Conservation (phyloP, 1,140 invertebrate species). For the Octopus bimaculoides region DNA sequence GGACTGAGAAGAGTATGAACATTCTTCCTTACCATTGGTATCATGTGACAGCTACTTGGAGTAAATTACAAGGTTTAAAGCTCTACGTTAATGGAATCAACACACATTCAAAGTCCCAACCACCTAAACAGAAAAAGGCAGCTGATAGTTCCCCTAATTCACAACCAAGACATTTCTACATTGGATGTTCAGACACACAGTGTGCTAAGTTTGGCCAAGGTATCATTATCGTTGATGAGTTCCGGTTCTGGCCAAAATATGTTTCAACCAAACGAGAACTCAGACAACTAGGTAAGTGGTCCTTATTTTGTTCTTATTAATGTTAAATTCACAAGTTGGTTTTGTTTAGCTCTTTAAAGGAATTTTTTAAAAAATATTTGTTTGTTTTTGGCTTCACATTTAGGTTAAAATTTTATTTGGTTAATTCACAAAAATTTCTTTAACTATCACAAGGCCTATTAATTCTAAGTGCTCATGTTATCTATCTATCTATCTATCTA, state of each 20-base stretch:
- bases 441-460: no score
- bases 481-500: no score
- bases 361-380: no score
- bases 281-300: conserved; percentile 42
- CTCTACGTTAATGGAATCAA: conserved; percentile 46
- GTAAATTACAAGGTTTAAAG: conserved; percentile 28
- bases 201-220: conserved; percentile 20
- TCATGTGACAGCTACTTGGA: conserved; percentile 51
- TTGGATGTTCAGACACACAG: no score
- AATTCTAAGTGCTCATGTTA: no score
- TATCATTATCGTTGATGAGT: conserved; percentile 50
- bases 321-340: neutral
- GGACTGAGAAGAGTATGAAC: conserved; percentile 37
- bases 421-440: no score
- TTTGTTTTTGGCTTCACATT: no score
- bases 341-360: no score
- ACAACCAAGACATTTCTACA: no score
- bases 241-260: conserved; percentile 45
- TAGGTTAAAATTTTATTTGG: no score
- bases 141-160: no score
- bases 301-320: neutral
- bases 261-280: conserved; percentile 30
- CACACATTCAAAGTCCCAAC: conserved; percentile 18
- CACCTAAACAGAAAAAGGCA: conserved; percentile 19
- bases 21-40: conserved; percentile 49